A percentile compares a stretch with the other conserved stretches of the same genome.
These are phyloP conservation scores for Decapterus maruadsi DNA, from an alignment of 2,797 vertebrate genomes.

Conservation along the genomic window DNA sequence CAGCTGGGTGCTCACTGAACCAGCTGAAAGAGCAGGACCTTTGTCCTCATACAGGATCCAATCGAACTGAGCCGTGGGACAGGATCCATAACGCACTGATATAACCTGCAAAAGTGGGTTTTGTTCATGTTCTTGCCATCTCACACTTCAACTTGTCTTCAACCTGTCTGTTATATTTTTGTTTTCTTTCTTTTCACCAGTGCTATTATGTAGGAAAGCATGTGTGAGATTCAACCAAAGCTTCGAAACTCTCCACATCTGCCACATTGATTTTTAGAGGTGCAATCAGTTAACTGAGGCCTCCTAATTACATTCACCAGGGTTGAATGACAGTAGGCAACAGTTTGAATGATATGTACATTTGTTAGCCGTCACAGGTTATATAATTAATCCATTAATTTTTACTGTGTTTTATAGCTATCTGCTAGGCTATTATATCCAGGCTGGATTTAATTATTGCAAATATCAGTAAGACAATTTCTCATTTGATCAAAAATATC, in stretches of 20 bases:
- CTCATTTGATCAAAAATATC: neutral
- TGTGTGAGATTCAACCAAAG: neutral
- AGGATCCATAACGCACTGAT: slow-evolving; percentile 59
- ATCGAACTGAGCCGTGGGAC: slow-evolving; percentile 69
- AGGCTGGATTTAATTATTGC: neutral
- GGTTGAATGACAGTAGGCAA: neutral
- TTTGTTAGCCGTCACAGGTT: neutral
- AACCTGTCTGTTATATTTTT: neutral
- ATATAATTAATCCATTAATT: neutral
- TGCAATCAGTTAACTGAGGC: slow-evolving; percentile 12
- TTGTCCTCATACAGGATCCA: slow-evolving; percentile 66
- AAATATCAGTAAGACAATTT: neutral
- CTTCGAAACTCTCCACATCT: slow-evolving; percentile 25
- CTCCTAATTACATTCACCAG: slow-evolving; percentile 29
- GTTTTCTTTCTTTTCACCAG: neutral
- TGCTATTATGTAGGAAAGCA: neutral
- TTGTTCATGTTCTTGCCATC: slow-evolving; percentile 1
- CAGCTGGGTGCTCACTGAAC: slow-evolving; percentile 73
- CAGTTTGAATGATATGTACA: neutral
- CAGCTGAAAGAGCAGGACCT: slow-evolving; percentile 61
- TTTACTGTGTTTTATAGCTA: neutral
- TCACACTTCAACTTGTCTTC: neutral
- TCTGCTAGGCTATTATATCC: neutral
- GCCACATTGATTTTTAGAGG: slow-evolving; percentile 49
- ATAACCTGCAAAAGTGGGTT: neutral